phyloP scores from a whole-genome alignment of 2,113 vertebrate genomes.

The Nettapus auritus region DNA sequence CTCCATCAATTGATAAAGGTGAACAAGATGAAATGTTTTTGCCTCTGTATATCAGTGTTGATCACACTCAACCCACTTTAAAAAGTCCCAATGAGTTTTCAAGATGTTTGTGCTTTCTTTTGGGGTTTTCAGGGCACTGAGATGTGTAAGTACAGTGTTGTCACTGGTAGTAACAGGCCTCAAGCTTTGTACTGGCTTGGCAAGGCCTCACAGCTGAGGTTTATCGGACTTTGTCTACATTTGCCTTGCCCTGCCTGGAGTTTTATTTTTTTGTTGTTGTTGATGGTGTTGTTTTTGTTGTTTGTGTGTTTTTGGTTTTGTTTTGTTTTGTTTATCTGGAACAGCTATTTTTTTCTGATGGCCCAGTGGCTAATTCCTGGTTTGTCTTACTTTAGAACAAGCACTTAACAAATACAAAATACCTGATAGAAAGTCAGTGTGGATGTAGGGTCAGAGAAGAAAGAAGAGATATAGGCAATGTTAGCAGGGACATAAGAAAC shows the following conservation, averaged over 20 bases:
- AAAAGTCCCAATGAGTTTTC: neutral
- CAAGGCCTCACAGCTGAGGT: neutral
- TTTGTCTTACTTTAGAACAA: neutral
- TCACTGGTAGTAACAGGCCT: neutral
- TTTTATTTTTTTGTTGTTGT: neutral
- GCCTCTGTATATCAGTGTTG: neutral
- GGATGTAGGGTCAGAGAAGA: neutral
- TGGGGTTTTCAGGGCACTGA: neutral
- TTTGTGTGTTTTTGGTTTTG: neutral
- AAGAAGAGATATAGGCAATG: neutral
- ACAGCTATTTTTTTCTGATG: neutral
- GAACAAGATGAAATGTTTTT: neutral
- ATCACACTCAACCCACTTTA: neutral
- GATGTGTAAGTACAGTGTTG: neutral
- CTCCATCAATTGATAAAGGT: accelerated
- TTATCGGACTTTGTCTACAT: neutral
- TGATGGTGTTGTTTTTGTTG: neutral
- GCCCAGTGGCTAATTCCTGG: accelerated
- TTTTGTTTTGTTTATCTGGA: neutral
- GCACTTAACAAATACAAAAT: neutral
- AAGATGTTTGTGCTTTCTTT: neutral
- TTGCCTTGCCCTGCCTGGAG: neutral
- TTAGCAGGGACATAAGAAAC: neutral
- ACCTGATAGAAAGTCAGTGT: neutral
- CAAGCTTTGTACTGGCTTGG: neutral